These are phyloP conservation scores for Geodia barretti DNA, from an alignment of 37 sponge, comb jelly and placozoan species.

Conservation along the genomic window DNA sequence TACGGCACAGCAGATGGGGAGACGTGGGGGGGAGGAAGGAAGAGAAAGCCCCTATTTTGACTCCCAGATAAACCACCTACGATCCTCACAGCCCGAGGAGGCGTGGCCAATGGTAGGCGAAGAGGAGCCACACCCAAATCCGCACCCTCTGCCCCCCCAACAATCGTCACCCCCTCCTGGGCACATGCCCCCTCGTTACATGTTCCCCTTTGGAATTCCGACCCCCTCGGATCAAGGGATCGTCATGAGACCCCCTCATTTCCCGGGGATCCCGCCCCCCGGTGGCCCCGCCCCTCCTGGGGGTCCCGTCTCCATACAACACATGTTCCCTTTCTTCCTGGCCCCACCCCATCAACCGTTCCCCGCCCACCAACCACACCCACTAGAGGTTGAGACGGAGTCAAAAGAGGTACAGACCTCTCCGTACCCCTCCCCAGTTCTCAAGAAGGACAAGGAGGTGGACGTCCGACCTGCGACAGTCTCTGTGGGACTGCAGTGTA, in stretches of 20 bases:
- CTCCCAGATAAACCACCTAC: not conserved
- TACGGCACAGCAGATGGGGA: not conserved
- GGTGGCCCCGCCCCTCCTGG: not conserved
- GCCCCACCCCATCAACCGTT: not conserved
- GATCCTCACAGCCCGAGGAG: slow-evolving; percentile 36
- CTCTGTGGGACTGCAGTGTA: not conserved
- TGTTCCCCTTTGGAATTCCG: not conserved
- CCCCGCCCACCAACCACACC: not conserved
- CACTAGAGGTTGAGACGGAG: not conserved
- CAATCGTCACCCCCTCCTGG: not conserved
- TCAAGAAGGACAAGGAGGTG: not conserved
- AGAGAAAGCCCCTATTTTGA: slow-evolving; percentile 34
- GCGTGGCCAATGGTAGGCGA: slow-evolving; percentile 38
- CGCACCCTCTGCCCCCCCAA: not conserved
- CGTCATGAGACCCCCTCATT: not conserved
- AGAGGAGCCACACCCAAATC: not conserved
- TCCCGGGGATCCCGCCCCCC: no score
- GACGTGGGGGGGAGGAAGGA: not conserved
- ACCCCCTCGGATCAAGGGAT: not conserved
- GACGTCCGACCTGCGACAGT: not conserved
- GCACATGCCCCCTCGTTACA: not conserved
- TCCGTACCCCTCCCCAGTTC: not conserved
- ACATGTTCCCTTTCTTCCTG: not conserved
- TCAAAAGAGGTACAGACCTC: not conserved
- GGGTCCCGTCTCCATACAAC: not conserved